Base-by-base conservation (phyloP, 2,888 invertebrate species). In the Drosophila mulleri region DNA sequence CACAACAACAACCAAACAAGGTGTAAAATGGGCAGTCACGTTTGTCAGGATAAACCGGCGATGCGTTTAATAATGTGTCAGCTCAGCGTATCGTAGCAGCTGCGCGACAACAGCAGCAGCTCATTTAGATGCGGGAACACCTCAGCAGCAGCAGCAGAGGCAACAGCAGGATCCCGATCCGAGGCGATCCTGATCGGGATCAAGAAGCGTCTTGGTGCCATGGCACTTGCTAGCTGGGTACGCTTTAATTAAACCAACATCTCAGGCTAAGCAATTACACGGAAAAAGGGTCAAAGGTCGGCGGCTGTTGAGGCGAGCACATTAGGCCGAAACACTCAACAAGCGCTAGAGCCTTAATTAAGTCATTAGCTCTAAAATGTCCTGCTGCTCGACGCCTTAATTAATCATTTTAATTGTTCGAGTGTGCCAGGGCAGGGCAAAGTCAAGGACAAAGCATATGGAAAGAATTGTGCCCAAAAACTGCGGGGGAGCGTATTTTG, bases 371-470 rank as follows among this genome's bases (percentile, higher is more conserved):
- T 78, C 78, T 74, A 83, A 87, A 90, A 83, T 86, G 72, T 87
- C 84, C 89, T 88, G 86, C 88, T 88, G 86, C 72, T 80, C 72
- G 60, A 61, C 71, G 67, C 67, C 80, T 70, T 87, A 86, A 88
- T 88, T 88, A 88, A 88, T 88, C 90, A 88, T 83, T 88, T 87
- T 87, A 88, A 89, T 88, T 87, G 88, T 84, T 53, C 39, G n/a
- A 39, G 37, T 53, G 69, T 64, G 53, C 29, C 29, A 29, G 29
- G 29, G 29, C 35, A 20, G 47, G 9, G 54, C 50, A 62, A 48
- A 75, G 77, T 67, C 79, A 82, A 83, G 80, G 88, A 87, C 72
- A 79, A 79, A 54, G 67, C 60, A 45, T 62, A 58, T 57, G 61
- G 29, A 29, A 56, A 32, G 32, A 44, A 57, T 32, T 20, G 57